A percentile compares a stretch with the other conserved stretches of the same genome.
Conservation (phyloP, 2,888 invertebrate species). For the Chrysina gloriosa region DNA sequence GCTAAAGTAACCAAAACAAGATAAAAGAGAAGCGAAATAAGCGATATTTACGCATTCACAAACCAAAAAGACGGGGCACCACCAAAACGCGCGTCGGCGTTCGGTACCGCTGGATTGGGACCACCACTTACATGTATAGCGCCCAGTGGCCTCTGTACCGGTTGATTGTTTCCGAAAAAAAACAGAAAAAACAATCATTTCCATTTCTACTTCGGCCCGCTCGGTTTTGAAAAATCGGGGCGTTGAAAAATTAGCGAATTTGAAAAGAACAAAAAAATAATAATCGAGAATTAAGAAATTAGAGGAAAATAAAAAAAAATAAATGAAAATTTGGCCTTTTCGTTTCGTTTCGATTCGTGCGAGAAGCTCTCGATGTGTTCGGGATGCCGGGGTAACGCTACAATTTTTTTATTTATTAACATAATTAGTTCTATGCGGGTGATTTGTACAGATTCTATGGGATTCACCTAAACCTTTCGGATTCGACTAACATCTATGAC, state of each 20-base stretch:
- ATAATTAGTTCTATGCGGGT: no score
- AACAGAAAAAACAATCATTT: constrained; percentile 50
- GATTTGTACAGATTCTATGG: no score
- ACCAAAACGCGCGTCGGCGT: constrained; percentile 35
- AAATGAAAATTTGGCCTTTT: no score
- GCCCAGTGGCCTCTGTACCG: constrained; percentile 62
- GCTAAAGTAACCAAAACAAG: background rate
- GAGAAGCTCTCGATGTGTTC: no score
- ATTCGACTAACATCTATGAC: no score
- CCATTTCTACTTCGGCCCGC: constrained; percentile 7
- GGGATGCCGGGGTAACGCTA: no score
- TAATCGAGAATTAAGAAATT: background rate
- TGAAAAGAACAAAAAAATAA: constrained; percentile 59
- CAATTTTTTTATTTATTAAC: no score
- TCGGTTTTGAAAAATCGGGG: no score
- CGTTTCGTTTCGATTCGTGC: no score
- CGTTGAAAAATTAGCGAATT: background rate
- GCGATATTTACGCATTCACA: constrained; percentile 53
- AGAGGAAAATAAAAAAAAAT: background rate
- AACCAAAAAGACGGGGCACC: constrained; percentile 53
- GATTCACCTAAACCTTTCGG: no score
- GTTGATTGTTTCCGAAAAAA: constrained; percentile 56
- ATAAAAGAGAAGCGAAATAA: constrained; percentile 27
- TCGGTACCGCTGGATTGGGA: constrained; percentile 55
- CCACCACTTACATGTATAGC: constrained; percentile 67